phyloP scores from a whole-genome alignment of 30 jellyfish, hydroid and myxozoan species.

The Rhopilema esculentum region DNA sequence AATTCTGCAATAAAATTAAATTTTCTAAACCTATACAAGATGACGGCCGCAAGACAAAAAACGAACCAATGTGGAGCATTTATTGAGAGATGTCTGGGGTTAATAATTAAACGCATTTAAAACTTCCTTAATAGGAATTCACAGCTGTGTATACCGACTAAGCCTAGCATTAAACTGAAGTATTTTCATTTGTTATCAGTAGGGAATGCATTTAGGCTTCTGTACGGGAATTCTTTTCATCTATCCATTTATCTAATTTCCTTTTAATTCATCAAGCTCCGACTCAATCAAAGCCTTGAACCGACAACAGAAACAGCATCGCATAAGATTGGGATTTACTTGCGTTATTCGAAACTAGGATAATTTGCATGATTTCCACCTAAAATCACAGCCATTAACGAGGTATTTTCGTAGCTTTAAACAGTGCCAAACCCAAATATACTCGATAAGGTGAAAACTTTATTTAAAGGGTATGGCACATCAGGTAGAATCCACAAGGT shows the following conservation, averaged over 20 bases:
- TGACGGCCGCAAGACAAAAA: neutral
- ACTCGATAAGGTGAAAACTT: too few relatives aligned
- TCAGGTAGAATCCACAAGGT: too few relatives aligned
- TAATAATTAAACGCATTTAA: neutral
- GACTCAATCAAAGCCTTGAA: neutral
- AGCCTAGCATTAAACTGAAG: neutral
- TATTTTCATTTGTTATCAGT: neutral
- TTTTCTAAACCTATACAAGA: neutral
- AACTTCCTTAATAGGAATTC: neutral
- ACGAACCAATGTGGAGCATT: neutral
- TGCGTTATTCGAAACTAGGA: too few relatives aligned
- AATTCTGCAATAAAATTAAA: neutral
- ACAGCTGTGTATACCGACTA: neutral
- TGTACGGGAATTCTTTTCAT: neutral
- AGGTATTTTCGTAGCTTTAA: too few relatives aligned
- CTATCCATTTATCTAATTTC: too few relatives aligned
- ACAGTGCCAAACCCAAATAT: too few relatives aligned
- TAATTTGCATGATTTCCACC: too few relatives aligned
- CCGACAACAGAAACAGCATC: neutral
- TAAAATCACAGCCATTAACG: too few relatives aligned
- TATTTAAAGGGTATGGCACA: too few relatives aligned
- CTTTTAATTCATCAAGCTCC: too few relatives aligned
- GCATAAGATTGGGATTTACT: neutral
- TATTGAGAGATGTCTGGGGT: neutral
- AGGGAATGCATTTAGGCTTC: neutral